Conservation (phyloP, 2,113 vertebrate species). For the Lamprologus speciosus region DNA sequence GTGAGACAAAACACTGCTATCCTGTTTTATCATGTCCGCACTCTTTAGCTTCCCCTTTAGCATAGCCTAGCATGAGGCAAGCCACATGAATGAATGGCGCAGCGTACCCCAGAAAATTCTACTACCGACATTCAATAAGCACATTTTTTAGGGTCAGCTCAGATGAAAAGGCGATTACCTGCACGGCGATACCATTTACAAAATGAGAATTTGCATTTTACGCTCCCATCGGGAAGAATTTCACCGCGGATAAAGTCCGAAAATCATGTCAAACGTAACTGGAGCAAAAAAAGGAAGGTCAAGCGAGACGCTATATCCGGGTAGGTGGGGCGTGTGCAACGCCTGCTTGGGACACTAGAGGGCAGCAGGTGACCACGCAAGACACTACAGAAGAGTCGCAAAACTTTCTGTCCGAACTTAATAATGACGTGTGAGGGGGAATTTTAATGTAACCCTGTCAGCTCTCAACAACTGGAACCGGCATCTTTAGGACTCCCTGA, state of each 20-base stretch:
- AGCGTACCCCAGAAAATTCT: not conserved
- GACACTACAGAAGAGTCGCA: not conserved
- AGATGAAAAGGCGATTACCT: not conserved
- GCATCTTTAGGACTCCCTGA: not conserved
- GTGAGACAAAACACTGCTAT: not conserved
- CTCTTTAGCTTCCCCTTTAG: conserved; percentile 9
- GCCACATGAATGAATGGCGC: conserved; percentile 13
- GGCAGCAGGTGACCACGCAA: not conserved
- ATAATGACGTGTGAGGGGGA: no score
- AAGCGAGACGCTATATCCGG: conserved; percentile 51
- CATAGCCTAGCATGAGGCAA: conserved; percentile 11
- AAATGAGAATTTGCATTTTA: not conserved
- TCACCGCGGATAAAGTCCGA: not conserved
- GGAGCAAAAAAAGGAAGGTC: conserved; percentile 29
- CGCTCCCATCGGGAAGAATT: not conserved
- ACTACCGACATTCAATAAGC: not conserved
- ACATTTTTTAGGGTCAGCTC: fast-evolving
- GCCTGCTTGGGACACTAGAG: not conserved
- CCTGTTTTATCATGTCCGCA: conserved; percentile 39
- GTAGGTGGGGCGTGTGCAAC: not conserved
- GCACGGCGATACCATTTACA: not conserved
- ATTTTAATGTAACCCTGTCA: not conserved
- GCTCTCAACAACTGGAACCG: not conserved
- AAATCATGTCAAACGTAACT: conserved; percentile 9
- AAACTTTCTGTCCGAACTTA: not conserved